Evolutionary conservation across 2,888 invertebrate species (phyloP), one percentile per base, ranked within the genome.

Genomic region (Bugulina stolonifera): DNA sequence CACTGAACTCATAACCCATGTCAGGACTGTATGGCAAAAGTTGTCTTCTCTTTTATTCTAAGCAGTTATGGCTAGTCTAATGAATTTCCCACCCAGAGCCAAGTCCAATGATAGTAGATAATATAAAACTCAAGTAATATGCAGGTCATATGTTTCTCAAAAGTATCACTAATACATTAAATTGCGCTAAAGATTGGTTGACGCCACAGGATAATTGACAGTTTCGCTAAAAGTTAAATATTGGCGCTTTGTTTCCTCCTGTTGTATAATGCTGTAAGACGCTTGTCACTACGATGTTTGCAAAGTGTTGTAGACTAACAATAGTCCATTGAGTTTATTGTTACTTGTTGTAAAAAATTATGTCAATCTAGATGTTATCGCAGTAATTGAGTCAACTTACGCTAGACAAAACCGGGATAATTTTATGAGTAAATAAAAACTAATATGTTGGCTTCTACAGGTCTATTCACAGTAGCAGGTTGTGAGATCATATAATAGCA

Each of bases 301-400:
- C 64, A 14, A 14, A 29, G 5, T 43, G 29, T 14, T 32, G 25
- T 64, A 14, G 10, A 64, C 3, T 25, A 64, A 27, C 22, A 22
- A 27, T 29, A 34, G n/a, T n/a, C 64, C 27, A 64, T 64, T 64
- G 25, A 64, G 32, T 32, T 3, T n/a, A 2, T 64, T 32, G 32
- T 64, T 64, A 64, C 32, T 64, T 32, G n/a, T 32, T 2, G 5
- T 57, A 3, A 64, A 64, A 64, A 64, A 64, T 64, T 32, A 27
- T 64, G 32, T 64, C 64, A 64, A 64, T 64, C 27, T 22, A 64
- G 64, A 64, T 64, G 64, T 32, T 64, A 64, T 64, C 64, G 64
- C 27, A 22, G 64, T 64, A 64, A 64, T 64, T 64, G 64, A 64
- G 64, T 64, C 64, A 64, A 64, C 64, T 10, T 14, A 27, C 64